Evolutionary conservation across 1,140 invertebrate species (phyloP).

Genomic region (Drosophila repletoides): DNA sequence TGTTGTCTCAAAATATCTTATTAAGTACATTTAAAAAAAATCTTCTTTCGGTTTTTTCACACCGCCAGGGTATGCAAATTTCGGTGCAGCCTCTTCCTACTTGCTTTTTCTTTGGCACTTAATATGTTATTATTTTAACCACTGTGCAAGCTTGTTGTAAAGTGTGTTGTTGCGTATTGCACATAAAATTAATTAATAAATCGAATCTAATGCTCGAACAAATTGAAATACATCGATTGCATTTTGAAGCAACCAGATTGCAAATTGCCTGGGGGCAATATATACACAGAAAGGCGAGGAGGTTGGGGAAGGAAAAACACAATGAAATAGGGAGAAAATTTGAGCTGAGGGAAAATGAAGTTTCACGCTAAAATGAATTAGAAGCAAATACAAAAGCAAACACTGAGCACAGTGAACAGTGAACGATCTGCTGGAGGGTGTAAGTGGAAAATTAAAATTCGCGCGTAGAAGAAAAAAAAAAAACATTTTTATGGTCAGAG

Average conservation of each 20-base stretch:
- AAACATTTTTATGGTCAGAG: slow-evolving; percentile 71
- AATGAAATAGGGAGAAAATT: slow-evolving; percentile 18
- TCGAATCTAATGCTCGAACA: slow-evolving; percentile 58
- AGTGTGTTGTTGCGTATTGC: background rate
- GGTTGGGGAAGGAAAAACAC: slow-evolving; percentile 3
- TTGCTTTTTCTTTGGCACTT: too few species aligned
- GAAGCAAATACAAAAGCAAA: slow-evolving; percentile 58
- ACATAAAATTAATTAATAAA: slow-evolving; percentile 74
- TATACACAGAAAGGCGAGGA: slow-evolving; percentile 1
- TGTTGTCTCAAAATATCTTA: too few species aligned
- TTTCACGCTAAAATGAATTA: slow-evolving; percentile 74
- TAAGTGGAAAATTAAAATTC: slow-evolving; percentile 63
- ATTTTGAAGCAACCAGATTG: slow-evolving; percentile 47
- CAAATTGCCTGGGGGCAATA: slow-evolving; percentile 30
- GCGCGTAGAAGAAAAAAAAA: too few species aligned
- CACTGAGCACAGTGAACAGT: too few species aligned
- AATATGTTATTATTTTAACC: too few species aligned
- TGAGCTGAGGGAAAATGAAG: slow-evolving; percentile 42
- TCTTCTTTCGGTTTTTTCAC: too few species aligned
- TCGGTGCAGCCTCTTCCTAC: too few species aligned
- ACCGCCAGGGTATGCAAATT: too few species aligned
- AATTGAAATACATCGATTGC: slow-evolving; percentile 66
- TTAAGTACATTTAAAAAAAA: too few species aligned
- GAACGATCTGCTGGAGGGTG: slow-evolving; percentile 45
- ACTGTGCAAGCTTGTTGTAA: slow-evolving; percentile 29